Evolutionary conservation across 2,797 vertebrate species (phyloP), one percentile per base, ranked within the genome.

Genomic region (Galagoides demidoff): DNA sequence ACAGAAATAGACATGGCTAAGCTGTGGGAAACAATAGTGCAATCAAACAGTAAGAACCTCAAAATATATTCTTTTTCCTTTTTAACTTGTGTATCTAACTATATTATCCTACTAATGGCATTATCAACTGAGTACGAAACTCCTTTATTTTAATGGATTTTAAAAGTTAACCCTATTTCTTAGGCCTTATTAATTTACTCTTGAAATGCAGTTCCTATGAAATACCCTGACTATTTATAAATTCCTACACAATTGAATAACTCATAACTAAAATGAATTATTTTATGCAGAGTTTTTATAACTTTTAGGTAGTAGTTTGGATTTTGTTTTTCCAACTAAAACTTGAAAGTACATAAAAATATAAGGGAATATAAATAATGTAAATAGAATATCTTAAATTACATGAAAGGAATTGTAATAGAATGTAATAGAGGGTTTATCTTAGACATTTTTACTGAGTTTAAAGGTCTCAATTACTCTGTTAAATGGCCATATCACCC

Each of bases 271-370:
- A 94, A 95, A 84, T 73, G 66, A 95, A 95, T 64, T 89, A 89
- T 71, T 87, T 87, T 85, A 95, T 23, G 27, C 87, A 68, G 81
- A 59, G 55, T 63, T 96, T 92, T 88, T 74, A 82, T 55, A 93
- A 85, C 19, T 78, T 94, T 90, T 95, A 92, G 91, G 76, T 90
- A 92, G 78, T 93, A 89, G 92, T 55, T 97, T 96, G 71, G 20
- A 89, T 97, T 97, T 85, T 94, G 49, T 95, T 92, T 93, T 96
- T 94, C 96, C 94, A 96, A 95, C 71, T 61, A 95, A 92, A 96
- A 92, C 92, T 97, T 97, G 92, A 89, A 97, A 96, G 90, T 95
- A 17, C 52, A 92, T 94, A 89, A 93, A 82, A 96, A 89, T 29
- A 92, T 96, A 45, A 95, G 52, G 39, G 16, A 43, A 95, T 85